These are phyloP conservation scores for Oreochromis spilurus DNA, from an alignment of 2,113 vertebrate species.

Conservation along the genomic window DNA sequence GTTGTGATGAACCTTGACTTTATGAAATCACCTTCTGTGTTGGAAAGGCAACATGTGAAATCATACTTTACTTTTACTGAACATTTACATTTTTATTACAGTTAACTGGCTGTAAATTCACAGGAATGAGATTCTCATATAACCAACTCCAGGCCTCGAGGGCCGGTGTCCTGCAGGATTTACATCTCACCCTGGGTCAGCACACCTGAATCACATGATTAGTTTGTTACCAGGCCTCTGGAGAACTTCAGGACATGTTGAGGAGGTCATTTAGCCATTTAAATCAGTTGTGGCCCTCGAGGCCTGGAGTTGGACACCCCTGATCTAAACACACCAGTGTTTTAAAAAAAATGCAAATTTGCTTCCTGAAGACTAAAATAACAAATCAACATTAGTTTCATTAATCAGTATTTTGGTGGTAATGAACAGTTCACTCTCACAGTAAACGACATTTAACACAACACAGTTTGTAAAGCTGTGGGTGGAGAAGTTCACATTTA, in stretches of 20 bases:
- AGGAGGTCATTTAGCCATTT: neutral
- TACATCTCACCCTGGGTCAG: neutral
- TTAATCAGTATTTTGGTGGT: neutral
- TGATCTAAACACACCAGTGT: neutral
- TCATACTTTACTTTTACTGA: neutral
- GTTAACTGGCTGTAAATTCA: neutral
- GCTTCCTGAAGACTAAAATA: neutral
- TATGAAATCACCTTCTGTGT: conserved; percentile 9
- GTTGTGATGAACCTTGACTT: conserved; percentile 36
- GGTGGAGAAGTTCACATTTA: neutral
- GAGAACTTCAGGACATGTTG: neutral
- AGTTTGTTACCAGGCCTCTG: neutral
- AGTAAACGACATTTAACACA: neutral
- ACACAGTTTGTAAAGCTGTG: neutral
- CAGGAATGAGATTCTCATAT: neutral
- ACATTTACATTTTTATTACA: neutral
- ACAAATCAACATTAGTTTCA: neutral
- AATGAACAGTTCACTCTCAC: neutral
- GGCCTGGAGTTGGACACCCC: neutral
- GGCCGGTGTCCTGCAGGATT: neutral
- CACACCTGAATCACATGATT: neutral
- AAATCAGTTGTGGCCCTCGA: neutral
- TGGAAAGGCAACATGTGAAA: neutral
- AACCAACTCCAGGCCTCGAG: neutral
- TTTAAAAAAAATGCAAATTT: neutral